These are phyloP conservation scores for Papilio machaon DNA, from an alignment of 1,140 invertebrate genomes.

Conservation along the genomic window DNA sequence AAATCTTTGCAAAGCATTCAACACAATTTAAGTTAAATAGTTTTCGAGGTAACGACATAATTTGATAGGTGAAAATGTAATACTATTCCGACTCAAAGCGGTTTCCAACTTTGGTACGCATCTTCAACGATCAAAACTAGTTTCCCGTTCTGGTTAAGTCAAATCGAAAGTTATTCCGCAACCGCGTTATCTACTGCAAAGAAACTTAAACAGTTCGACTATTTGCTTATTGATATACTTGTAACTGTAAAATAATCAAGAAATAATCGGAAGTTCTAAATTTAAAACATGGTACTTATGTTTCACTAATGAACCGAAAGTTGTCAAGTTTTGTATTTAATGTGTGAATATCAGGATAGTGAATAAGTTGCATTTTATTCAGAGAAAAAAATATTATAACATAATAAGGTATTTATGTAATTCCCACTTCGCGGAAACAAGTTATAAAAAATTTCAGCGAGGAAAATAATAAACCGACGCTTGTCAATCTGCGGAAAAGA, in stretches of 20 bases:
- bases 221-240: background rate
- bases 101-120: background rate
- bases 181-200: background rate
- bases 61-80: background rate
- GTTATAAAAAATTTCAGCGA: no score
- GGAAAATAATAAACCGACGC: no score
- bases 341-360: no score
- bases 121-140: conserved; percentile 5
- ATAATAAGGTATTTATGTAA: no score
- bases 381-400: no score
- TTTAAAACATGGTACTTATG: background rate
- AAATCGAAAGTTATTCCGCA: background rate
- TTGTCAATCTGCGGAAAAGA: no score
- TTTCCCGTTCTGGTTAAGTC: background rate
- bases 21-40: conserved; percentile 6
- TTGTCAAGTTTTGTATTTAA: no score
- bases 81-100: background rate
- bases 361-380: no score
- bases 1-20: background rate
- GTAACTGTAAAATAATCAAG: background rate
- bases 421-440: no score
- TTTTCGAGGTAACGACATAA: background rate
- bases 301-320: no score
- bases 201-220: background rate
- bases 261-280: background rate